These are phyloP conservation scores for Chrysemys picta DNA, from an alignment of 2,113 vertebrate genomes.

Conservation along the genomic window DNA sequence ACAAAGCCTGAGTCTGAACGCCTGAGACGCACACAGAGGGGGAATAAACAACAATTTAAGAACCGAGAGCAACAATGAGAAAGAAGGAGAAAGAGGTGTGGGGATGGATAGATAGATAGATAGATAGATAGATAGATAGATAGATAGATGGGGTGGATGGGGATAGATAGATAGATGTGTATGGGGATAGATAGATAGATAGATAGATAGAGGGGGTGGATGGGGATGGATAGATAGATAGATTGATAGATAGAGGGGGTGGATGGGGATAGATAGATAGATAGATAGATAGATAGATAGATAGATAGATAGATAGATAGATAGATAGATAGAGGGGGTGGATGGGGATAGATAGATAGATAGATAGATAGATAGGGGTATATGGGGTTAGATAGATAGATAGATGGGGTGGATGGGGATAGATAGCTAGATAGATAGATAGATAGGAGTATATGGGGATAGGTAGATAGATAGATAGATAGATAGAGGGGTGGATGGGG, in stretches of 20 bases:
- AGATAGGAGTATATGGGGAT: too few relatives aligned
- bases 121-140: background rate
- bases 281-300: background rate
- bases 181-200: background rate
- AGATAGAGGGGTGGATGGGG: background rate
- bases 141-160: too few relatives aligned
- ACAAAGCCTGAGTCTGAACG: background rate
- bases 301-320: background rate
- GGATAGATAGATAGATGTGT: background rate
- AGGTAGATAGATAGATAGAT: background rate
- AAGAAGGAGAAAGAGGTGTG: background rate
- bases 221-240: background rate
- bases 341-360: background rate
- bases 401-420: background rate
- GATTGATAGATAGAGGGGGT: background rate
- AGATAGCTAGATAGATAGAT: background rate
- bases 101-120: background rate
- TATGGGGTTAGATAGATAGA: too few relatives aligned
- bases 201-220: background rate
- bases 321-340: too few relatives aligned
- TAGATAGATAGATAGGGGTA: background rate
- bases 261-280: background rate
- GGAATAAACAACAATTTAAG: background rate
- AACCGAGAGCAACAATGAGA: background rate
- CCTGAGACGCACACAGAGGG: background rate